A percentile compares a stretch with the other conserved stretches of the same genome.
Evolutionary conservation across 2,888 invertebrate species (phyloP).

Genomic region (Cynaeus angustus): DNA sequence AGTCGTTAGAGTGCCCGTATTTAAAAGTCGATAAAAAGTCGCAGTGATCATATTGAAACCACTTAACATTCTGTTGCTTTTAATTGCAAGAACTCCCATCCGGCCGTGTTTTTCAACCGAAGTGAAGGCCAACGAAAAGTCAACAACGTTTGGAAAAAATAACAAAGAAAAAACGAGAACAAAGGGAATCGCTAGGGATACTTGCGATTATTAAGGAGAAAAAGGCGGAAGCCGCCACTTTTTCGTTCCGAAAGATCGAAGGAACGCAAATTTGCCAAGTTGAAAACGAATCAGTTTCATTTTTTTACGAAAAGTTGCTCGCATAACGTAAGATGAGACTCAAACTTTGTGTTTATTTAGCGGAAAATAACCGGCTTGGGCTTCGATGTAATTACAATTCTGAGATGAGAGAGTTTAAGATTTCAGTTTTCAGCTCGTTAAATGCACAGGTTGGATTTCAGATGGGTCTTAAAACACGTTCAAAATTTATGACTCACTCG

Average conservation of each 20-base stretch:
- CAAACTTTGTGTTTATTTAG: constrained; percentile 1
- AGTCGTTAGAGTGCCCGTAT: too few species aligned
- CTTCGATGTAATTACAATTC: background rate
- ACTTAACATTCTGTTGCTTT: too few species aligned
- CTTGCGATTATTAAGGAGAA: constrained; percentile 1
- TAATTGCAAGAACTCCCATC: too few species aligned
- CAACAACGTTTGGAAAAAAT: background rate
- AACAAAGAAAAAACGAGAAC: constrained; percentile 16
- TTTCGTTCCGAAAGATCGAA: background rate
- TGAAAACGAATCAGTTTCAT: background rate
- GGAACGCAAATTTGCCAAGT: background rate
- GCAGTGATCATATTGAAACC: too few species aligned
- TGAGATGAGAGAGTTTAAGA: background rate
- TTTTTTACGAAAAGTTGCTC: background rate
- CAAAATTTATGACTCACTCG: background rate
- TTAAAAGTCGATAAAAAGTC: too few species aligned
- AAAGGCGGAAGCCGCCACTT: background rate
- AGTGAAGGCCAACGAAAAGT: constrained; percentile 6
- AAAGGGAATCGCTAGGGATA: background rate
- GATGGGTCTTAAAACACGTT: background rate
- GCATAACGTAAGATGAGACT: too few species aligned
- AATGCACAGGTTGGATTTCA: too few species aligned
- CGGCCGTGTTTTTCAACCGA: too few species aligned
- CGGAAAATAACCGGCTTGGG: background rate
- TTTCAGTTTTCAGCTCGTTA: too few species aligned